A percentile compares a stretch with the other conserved stretches of the same genome.
Conservation (phyloP, 2,113 vertebrate species). For the Chionis minor region DNA sequence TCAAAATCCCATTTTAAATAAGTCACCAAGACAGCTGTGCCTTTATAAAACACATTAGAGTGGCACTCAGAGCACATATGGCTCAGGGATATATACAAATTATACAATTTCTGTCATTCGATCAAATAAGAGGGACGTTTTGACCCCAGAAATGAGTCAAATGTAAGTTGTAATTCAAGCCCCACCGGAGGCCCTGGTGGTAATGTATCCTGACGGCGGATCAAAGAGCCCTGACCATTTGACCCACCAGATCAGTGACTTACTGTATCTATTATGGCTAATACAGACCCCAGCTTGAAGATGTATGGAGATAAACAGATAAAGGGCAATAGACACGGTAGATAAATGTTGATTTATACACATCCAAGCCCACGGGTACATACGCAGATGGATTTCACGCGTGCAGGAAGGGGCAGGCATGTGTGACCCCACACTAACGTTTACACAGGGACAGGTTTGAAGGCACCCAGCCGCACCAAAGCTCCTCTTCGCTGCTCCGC, state of each 20-base stretch:
- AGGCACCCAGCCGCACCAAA: background rate
- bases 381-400: rapidly evolving
- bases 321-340: constrained; percentile 21
- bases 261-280: constrained; percentile 71
- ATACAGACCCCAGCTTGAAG: constrained; percentile 29
- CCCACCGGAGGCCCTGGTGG: constrained; percentile 78
- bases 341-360: constrained; percentile 42
- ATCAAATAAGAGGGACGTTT: constrained; percentile 86
- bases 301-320: constrained; percentile 1
- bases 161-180: constrained; percentile 87
- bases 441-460: rapidly evolving
- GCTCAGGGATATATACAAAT: constrained; percentile 90
- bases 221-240: constrained; percentile 84
- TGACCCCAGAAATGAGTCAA: constrained; percentile 84
- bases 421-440: background rate
- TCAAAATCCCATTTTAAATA: constrained; percentile 86
- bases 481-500: background rate
- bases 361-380: background rate
- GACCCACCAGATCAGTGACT: constrained; percentile 82
- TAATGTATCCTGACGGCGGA: constrained; percentile 85
- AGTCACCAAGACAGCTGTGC: constrained; percentile 82
- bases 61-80: constrained; percentile 83
- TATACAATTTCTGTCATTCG: constrained; percentile 88
- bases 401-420: background rate
- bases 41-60: constrained; percentile 86